A percentile compares a stretch with the other conserved stretches of the same genome.
These are phyloP conservation scores for Dromas ardeola DNA, from an alignment of 2,113 vertebrate genomes.

Conservation along the genomic window DNA sequence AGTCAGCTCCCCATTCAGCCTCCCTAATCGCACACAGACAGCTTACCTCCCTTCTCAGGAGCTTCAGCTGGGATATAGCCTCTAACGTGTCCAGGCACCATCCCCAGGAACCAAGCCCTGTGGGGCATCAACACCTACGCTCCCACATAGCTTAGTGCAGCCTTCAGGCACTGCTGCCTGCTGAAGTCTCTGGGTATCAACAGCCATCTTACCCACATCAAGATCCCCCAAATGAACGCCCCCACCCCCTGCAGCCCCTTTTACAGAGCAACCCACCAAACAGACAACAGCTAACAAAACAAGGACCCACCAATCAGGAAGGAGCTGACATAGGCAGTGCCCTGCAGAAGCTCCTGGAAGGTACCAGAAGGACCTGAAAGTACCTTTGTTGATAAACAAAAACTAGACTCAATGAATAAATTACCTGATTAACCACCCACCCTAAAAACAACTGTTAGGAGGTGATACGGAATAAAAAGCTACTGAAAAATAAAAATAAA, in stretches of 20 bases:
- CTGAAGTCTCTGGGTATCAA: background rate
- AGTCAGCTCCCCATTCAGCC: background rate
- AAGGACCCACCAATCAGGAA: background rate
- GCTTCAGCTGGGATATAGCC: background rate
- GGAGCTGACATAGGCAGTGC: too few species aligned
- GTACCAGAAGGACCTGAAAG: background rate
- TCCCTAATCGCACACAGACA: background rate
- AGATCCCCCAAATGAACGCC: background rate
- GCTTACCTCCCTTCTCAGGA: background rate
- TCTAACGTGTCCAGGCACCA: background rate
- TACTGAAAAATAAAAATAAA: background rate
- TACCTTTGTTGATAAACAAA: background rate
- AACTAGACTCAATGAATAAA: background rate
- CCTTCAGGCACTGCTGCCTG: background rate
- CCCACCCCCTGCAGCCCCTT: background rate
- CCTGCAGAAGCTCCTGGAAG: background rate
- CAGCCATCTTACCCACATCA: background rate
- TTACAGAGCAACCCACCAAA: background rate
- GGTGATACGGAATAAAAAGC: background rate
- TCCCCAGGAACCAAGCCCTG: accelerated
- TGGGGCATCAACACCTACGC: background rate
- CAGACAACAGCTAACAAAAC: background rate
- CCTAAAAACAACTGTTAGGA: background rate
- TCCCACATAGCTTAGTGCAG: background rate
- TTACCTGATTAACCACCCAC: background rate